Evolutionary conservation across 1,140 invertebrate species (phyloP).

Genomic region (Dreissena rostriformis): DNA sequence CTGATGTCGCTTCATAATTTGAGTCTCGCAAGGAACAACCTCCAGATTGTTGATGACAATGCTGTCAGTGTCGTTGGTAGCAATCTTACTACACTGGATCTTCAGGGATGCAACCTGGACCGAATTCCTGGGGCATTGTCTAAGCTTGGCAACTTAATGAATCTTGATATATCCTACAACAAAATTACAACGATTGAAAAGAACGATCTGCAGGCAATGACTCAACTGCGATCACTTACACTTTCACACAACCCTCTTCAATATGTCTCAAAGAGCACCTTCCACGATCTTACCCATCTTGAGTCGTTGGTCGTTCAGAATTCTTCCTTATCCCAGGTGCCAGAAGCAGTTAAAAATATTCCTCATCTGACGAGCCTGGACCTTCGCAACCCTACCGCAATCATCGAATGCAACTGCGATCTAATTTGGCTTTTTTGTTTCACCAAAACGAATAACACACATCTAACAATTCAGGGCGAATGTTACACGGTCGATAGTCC

Average conservation of each 20-base stretch:
- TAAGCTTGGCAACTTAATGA: not conserved
- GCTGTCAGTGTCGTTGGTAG: slow-evolving; percentile 24
- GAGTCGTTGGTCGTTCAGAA: slow-evolving; percentile 20
- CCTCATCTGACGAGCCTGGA: slow-evolving; percentile 2
- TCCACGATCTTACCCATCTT: slow-evolving; percentile 11
- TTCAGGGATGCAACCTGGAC: slow-evolving; percentile 33
- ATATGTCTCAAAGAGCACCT: slow-evolving; percentile 48
- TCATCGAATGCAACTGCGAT: slow-evolving; percentile 54
- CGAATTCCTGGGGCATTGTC: slow-evolving; percentile 47
- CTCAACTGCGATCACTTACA: not conserved
- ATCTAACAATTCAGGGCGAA: slow-evolving; percentile 16
- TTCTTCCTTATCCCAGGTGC: slow-evolving; percentile 18
- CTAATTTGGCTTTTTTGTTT: slow-evolving; percentile 42
- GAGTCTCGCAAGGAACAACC: slow-evolving; percentile 44
- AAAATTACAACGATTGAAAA: slow-evolving; percentile 45
- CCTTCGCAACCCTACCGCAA: not conserved
- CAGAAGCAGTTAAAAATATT: slow-evolving; percentile 29
- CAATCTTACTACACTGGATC: slow-evolving; percentile 37
- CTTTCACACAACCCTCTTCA: slow-evolving; percentile 22
- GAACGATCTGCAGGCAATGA: slow-evolving; percentile 44
- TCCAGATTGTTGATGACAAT: slow-evolving; percentile 41
- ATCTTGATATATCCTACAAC: slow-evolving; percentile 47
- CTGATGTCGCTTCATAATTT: slow-evolving; percentile 25
- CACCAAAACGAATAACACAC: not conserved
- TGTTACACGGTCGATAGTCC: slow-evolving; percentile 23